phyloP scores from a whole-genome alignment of 2,113 vertebrate species.

The Azemiops feae region DNA sequence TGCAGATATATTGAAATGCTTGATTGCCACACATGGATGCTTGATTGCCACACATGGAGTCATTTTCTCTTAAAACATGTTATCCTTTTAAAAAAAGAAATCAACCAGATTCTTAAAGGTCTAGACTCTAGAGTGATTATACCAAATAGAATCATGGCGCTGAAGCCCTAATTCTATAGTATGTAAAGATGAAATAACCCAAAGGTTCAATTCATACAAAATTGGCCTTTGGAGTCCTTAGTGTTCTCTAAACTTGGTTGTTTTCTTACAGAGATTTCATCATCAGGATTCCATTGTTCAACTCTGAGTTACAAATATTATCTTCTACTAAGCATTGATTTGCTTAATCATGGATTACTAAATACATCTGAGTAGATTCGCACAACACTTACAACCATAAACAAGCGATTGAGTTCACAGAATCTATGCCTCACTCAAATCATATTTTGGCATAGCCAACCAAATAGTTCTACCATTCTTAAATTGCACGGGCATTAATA shows the following conservation, averaged over 20 bases:
- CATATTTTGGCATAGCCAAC: background rate
- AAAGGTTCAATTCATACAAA: background rate
- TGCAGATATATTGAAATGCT: background rate
- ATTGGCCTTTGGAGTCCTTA: background rate
- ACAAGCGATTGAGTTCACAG: background rate
- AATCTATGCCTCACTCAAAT: background rate
- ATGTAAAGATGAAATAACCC: background rate
- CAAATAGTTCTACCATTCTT: background rate
- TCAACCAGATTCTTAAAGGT: background rate
- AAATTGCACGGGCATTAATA: background rate
- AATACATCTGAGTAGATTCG: background rate
- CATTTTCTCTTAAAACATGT: background rate
- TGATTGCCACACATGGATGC: background rate
- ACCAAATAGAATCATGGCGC: background rate
- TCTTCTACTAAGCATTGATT: background rate
- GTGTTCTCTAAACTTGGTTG: background rate
- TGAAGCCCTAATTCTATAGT: background rate
- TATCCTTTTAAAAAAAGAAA: background rate
- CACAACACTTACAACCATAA: background rate
- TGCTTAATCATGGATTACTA: background rate
- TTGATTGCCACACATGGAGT: background rate
- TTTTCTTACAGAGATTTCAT: background rate
- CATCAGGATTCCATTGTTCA: background rate
- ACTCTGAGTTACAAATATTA: background rate
- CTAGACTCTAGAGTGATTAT: background rate